These are phyloP conservation scores for Sinosuthora webbiana DNA, from an alignment of 2,113 vertebrate species.

Conservation along the genomic window DNA sequence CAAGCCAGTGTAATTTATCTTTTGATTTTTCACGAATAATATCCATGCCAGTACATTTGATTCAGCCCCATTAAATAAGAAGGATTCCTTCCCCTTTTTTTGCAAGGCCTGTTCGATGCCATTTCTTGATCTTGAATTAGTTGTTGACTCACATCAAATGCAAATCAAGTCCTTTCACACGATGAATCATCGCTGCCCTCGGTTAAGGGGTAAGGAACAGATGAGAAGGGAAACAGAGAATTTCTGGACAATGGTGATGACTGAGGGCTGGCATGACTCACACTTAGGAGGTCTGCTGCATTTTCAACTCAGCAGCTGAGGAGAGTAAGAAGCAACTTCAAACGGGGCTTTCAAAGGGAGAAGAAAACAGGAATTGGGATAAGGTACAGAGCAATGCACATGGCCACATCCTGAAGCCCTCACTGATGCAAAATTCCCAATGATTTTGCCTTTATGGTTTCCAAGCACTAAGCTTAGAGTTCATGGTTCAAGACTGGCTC, in stretches of 20 bases:
- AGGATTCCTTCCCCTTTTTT: not conserved
- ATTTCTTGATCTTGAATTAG: slow-evolving; percentile 16
- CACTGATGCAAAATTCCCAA: not conserved
- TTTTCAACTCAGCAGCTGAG: slow-evolving; percentile 21
- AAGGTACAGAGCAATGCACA: not conserved
- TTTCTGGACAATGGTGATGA: slow-evolving; percentile 38
- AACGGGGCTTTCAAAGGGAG: slow-evolving; percentile 7
- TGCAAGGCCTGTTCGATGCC: not conserved
- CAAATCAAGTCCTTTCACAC: slow-evolving; percentile 9
- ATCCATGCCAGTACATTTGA: not conserved
- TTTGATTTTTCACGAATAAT: not conserved
- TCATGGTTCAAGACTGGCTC: not conserved
- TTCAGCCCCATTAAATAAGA: not conserved
- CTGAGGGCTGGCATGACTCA: slow-evolving; percentile 52
- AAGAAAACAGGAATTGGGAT: slow-evolving; percentile 21
- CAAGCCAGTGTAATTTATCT: not conserved
- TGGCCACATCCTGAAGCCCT: not conserved
- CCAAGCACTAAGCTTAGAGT: not conserved
- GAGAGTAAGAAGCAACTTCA: slow-evolving; percentile 30
- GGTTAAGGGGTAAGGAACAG: slow-evolving; percentile 8
- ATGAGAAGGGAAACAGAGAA: slow-evolving; percentile 18
- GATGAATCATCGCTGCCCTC: slow-evolving; percentile 25
- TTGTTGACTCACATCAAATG: slow-evolving; percentile 37
- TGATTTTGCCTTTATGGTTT: not conserved
- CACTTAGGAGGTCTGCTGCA: not conserved